phyloP scores from a whole-genome alignment of 2,888 invertebrate genomes.

The Epinotia bilunana region DNA sequence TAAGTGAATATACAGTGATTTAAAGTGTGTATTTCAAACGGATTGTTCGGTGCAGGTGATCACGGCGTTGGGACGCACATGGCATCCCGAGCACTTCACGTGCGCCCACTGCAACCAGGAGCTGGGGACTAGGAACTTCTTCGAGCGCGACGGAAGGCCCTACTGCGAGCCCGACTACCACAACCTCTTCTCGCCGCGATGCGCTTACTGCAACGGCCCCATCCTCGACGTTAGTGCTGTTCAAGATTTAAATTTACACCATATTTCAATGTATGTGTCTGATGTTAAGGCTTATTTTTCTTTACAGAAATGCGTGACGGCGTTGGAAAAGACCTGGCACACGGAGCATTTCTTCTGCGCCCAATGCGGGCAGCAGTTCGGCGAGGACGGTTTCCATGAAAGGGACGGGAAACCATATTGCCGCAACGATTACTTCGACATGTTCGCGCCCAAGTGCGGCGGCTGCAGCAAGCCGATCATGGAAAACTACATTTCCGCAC shows the following conservation, averaged over 20 bases:
- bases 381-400: slow-evolving; percentile 99
- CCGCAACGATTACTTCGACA: slow-evolving; percentile 97
- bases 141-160: slow-evolving; percentile 97
- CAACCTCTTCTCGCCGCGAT: slow-evolving; percentile 98
- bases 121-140: slow-evolving; percentile 98
- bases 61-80: slow-evolving; percentile 98
- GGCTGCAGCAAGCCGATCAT: slow-evolving; percentile 98
- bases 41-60: slow-evolving; percentile 86
- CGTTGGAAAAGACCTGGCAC: slow-evolving; percentile 99
- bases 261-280: slow-evolving; percentile 13
- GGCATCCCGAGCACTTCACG: slow-evolving; percentile 99
- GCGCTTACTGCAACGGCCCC: slow-evolving; percentile 99
- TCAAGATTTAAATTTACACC: neutral
- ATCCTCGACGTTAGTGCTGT: slow-evolving; percentile 95
- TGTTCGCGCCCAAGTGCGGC: slow-evolving; percentile 99
- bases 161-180: slow-evolving; percentile 99
- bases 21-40: slow-evolving; percentile 45
- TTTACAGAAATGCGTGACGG: slow-evolving; percentile 98
- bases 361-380: slow-evolving; percentile 98
- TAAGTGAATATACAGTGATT: slow-evolving; percentile 41
- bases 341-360: slow-evolving; percentile 99
- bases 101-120: slow-evolving; percentile 99
- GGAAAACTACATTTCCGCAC: slow-evolving; percentile 99
- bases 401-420: slow-evolving; percentile 98
- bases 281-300: slow-evolving; percentile 49